These are phyloP conservation scores for Eriosoma lanigerum DNA, from an alignment of 1,140 invertebrate genomes.

Conservation along the genomic window DNA sequence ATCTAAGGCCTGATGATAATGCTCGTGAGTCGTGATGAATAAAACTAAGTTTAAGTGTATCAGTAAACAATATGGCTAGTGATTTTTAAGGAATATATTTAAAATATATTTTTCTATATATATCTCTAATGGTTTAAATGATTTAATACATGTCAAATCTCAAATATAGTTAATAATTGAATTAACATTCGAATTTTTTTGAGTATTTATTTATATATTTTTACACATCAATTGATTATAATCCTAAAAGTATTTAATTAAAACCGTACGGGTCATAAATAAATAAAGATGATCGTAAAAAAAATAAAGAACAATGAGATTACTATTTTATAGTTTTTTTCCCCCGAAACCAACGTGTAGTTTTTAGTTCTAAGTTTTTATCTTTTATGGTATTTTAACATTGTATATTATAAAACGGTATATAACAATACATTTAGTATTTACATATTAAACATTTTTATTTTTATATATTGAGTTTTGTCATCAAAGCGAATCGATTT, in stretches of 20 bases:
- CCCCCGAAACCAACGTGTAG: not conserved
- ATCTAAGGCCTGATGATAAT: not conserved
- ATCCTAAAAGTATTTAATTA: conserved; percentile 13
- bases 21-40: not conserved
- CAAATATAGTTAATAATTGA: no score
- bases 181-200: no score
- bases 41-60: not conserved
- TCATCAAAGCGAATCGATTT: not conserved
- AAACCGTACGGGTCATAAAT: not conserved
- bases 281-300: not conserved
- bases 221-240: not conserved
- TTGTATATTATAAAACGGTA: not conserved
- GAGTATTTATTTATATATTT: no score
- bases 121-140: no score
- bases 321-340: not conserved
- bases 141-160: no score
- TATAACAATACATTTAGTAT: not conserved
- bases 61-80: not conserved
- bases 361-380: not conserved
- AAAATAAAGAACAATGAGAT: not conserved
- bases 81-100: no score
- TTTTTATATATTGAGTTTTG: not conserved
- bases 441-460: no score
- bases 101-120: no score
- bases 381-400: not conserved